Evolutionary conservation across 1,140 invertebrate genomes (phyloP), one percentile per base, ranked within the genome.

Genomic region (Leptestheria dahalacensis): DNA sequence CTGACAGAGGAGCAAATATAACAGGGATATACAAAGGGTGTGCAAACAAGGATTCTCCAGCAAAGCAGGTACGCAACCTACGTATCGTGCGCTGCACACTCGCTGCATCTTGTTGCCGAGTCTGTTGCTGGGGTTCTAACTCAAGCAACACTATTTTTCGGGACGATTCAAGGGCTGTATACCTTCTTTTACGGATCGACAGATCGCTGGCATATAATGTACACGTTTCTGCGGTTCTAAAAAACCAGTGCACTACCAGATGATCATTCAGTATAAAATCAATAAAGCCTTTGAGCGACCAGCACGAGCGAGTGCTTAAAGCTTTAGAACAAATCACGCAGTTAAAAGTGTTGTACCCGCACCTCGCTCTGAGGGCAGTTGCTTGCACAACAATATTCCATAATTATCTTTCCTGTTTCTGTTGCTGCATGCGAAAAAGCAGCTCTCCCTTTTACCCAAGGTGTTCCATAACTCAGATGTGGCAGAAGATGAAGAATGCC

Each of bases 1-100:
- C 70, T 57, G 68, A 70, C 46, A 72, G 71, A 65, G 70, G 68
- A 28, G 57, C 59, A 23, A 69, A 71, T 62, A 69, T 71, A 68
- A 60, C 65, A 26, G 66, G 68, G 18, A 57, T 48, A 1, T 70
- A 69, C 48, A 51, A n/a, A 47, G 18, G 68, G 67, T 11, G 24
- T 69, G n/a, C 68, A 67, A 57, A 63, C 61, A 9, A 11, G 61
- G n/a, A 48, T 61, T 46, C n/a, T 23, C n/a, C 21, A 52, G 28
- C 18, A 55, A 58, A 63, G 63, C 57, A 28, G 53, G 11, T 47
- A 60, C 21, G 64, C 64, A 50, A 20, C 47, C 21, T 57, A 46
- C 41, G 33, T 47, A 23, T 46, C 56, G 41, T 57, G 56, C 2
- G 56, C 56, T 18, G 56, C 29, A 46, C 33, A 57, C 48, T 41